phyloP scores from a whole-genome alignment of 2,797 vertebrate genomes.

The Luscinia luscinia region DNA sequence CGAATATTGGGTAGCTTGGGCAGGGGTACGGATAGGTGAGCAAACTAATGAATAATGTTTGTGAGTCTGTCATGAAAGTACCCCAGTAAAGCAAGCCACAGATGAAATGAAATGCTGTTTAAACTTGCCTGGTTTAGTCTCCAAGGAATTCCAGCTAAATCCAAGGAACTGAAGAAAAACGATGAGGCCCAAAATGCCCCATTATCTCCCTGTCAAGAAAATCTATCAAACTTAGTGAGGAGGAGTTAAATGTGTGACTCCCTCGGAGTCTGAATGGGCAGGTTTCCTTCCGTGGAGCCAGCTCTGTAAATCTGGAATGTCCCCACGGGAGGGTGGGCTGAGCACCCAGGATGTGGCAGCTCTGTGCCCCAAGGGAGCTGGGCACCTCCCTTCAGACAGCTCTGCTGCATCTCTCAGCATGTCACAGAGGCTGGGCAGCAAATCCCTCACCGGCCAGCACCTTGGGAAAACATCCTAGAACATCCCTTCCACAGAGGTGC shows the following conservation, averaged over 20 bases:
- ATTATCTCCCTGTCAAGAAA: neutral
- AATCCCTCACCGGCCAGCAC: neutral
- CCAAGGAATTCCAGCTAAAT: neutral
- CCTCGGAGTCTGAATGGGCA: neutral
- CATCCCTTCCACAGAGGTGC: rapidly evolving
- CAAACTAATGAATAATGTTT: conserved; percentile 4
- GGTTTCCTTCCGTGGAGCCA: rapidly evolving
- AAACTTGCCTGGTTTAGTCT: neutral
- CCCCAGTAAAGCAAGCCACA: neutral
- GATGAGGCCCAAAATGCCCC: neutral
- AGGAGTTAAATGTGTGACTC: neutral
- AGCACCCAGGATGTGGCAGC: rapidly evolving
- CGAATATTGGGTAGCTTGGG: conserved; percentile 28
- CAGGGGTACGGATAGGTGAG: conserved; percentile 7
- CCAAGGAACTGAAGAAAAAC: neutral
- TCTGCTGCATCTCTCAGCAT: neutral
- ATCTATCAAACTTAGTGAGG: neutral
- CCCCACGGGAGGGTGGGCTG: neutral
- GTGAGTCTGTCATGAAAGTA: neutral
- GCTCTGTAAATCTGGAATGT: rapidly evolving
- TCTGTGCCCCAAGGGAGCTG: rapidly evolving
- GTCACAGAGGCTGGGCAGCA: neutral
- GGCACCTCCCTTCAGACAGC: neutral
- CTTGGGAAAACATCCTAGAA: neutral
- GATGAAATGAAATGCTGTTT: neutral